A percentile compares a stretch with the other conserved stretches of the same genome.
Conservation (phyloP, 1,140 invertebrate genomes). For the Panonychus citri region DNA sequence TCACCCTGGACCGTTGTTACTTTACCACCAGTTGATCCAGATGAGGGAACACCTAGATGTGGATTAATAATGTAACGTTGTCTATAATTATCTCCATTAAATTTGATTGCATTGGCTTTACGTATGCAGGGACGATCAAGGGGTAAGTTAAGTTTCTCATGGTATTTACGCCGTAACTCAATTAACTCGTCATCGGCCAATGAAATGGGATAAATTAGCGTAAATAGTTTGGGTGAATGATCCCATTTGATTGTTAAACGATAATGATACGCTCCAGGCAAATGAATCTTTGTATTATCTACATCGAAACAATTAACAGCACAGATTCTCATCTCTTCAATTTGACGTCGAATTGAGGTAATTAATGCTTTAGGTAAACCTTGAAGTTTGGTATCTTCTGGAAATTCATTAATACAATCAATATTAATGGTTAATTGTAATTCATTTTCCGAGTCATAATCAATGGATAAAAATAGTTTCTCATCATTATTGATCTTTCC, state of each 20-base stretch:
- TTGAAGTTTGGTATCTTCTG: background rate
- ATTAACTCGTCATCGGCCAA: slow-evolving; percentile 23
- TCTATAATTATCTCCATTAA: slow-evolving; percentile 24
- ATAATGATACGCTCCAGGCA: slow-evolving; percentile 4
- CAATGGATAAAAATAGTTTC: no score
- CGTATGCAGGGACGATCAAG: slow-evolving; percentile 42
- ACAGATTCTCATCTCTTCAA: background rate
- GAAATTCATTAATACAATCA: no score
- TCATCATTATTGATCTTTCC: no score
- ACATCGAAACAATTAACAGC: background rate
- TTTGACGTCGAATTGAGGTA: background rate
- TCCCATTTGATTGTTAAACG: background rate
- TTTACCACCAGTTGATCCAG: slow-evolving; percentile 1
- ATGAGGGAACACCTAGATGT: slow-evolving; percentile 32
- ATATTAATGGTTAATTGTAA: no score
- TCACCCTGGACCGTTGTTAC: slow-evolving; percentile 46
- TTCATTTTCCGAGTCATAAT: no score
- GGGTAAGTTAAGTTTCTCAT: slow-evolving; percentile 38
- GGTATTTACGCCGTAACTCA: slow-evolving; percentile 32
- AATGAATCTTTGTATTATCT: background rate
- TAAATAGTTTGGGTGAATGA: background rate
- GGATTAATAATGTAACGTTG: slow-evolving; percentile 41
- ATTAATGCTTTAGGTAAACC: background rate
- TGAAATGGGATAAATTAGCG: background rate
- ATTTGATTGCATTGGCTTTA: slow-evolving; percentile 36